Base-by-base conservation (phyloP, 2,888 invertebrate species). In the Campaea margaritaria region DNA sequence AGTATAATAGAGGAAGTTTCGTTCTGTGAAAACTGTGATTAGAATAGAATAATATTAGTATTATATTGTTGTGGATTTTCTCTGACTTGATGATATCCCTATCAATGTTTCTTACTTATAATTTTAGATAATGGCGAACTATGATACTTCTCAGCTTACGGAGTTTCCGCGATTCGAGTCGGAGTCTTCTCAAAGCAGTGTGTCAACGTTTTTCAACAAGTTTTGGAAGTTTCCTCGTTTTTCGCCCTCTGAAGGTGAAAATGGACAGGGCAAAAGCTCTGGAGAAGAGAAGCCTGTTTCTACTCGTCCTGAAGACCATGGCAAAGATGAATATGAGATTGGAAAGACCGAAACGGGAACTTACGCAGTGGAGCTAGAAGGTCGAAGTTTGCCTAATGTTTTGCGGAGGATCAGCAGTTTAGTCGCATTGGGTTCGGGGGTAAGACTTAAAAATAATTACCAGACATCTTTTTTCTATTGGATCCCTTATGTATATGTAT, bases 321-420 rank as follows among this genome's bases (percentile, higher is more conserved):
- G 60, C 45, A 78, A 78, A 44, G 77, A 76, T 55, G 84, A 85
- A 28, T 74, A 73, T 63, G 85, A 86, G 11, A 82, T 82, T 59
- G 65, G 73, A 9, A 87, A 86, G 68, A 75, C 87, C 0, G 93
- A 86, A 67, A 82, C 79, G 42, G 88, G 78, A 11, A 81, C 80
- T 14, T 93, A 93, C 42, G 91, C 95, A 14, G 94, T 95, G 54
- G 93, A 94, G 43, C 89, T 91, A 13, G 96, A 96, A 82, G 96
- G 95, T n/a, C 93, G 96, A 58, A 97, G 96, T 81, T 93, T 98
- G 74, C 95, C 96, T 0, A 97, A 96, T 92, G 97, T 98, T 62
- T 89, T 98, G 15, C 96, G 95, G 76, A 94, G 98, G 72, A 97
- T 98, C 49, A 97, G 97, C 77, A 97, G 96, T 83, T 94, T 98